Base-by-base conservation (phyloP, 2,797 vertebrate species). In the Enteromius argenteus region DNA sequence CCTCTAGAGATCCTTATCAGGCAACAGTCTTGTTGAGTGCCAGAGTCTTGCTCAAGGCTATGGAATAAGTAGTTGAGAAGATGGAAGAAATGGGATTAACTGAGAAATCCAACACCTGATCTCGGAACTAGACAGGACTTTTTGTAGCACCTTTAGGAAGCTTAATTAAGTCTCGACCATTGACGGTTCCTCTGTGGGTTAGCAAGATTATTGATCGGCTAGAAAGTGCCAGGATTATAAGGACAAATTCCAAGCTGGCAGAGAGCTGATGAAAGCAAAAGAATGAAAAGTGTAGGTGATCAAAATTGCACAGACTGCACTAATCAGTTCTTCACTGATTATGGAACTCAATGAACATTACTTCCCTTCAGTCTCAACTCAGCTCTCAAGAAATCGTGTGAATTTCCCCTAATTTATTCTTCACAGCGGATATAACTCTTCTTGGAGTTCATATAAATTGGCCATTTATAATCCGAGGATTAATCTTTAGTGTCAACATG, bases 1-100 rank as follows among this genome's bases (percentile, higher is more conserved):
- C 32, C 21, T 23, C 35, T 23, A 17, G 51, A 58, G 37, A 21
- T 39, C 11, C 73, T 58, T 58, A 58, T 76, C 73, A 10, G 51
- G 73, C 21, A 58, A 21, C 13, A 39, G 13, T 35, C 21, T 11
- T 75, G 37, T 56, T 75, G 73, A 51, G 49, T 56, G 49, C 72
- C 49, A 75, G 32, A 75, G 73, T 39, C 32, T 39, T 56, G 51
- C 73, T 56, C 32, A 39, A 76, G 73, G 73, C 32, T 39, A 14
- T 10, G 73, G 32, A 39, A 23, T 37, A 39, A n/a, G 32, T 39
- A 23, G 73, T 23, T 5, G 21, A 76, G 51, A 17, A 76, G 51
- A 23, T 14, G 1, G 51, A 75, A 56, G 64, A n/a, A 75, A 75
- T 56, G 3, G 11, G 51, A 58, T 58, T 76, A 75, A 75, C 11